Conservation (phyloP, 2,888 invertebrate species). For the Cephalotes varians region DNA sequence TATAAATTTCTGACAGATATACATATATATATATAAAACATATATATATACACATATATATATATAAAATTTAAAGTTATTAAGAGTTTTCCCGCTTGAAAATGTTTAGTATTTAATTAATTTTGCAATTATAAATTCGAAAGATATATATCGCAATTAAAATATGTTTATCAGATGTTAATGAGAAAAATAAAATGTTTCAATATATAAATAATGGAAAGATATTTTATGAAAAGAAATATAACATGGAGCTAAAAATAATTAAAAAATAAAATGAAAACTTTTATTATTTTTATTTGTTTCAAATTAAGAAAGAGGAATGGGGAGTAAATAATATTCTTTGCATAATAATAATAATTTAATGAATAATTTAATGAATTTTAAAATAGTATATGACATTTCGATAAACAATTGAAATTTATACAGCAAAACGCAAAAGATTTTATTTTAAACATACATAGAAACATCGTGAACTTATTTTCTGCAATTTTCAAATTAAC, state of each 20-base stretch:
- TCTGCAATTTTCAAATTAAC: slow-evolving; percentile 36
- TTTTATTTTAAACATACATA: slow-evolving; percentile 26
- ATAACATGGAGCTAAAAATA: not conserved
- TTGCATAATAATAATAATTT: not conserved
- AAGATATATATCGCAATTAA: not conserved
- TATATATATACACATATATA: too few species aligned
- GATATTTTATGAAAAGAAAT: slow-evolving; percentile 3
- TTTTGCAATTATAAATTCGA: not conserved
- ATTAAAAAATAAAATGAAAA: not conserved
- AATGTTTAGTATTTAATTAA: slow-evolving; percentile 12
- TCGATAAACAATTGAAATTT: not conserved
- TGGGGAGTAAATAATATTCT: not conserved
- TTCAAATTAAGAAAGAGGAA: not conserved
- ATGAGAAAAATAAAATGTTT: not conserved
- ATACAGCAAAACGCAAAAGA: not conserved
- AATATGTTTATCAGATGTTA: not conserved
- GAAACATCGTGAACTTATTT: slow-evolving; percentile 30
- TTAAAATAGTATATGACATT: not conserved
- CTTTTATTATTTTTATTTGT: not conserved
- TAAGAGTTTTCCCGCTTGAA: not conserved
- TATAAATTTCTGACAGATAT: not conserved
- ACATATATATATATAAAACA: too few species aligned
- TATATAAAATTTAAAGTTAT: not conserved
- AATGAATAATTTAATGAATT: slow-evolving; percentile 12
- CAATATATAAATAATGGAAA: not conserved